Evolutionary conservation across 2,797 vertebrate species (phyloP).

Genomic region (Telmatherina bonti): DNA sequence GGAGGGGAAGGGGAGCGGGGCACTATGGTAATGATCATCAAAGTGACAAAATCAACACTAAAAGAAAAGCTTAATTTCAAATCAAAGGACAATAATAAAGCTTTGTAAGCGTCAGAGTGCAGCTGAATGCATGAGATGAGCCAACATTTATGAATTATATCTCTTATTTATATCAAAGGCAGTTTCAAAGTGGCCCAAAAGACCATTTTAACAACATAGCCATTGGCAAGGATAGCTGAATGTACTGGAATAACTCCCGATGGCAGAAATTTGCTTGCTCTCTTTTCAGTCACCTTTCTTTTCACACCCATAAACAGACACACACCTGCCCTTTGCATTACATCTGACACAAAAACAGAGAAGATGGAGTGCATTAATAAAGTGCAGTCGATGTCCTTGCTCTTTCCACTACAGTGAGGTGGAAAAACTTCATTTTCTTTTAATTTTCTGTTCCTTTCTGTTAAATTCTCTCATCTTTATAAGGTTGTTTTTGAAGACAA

Average conservation of each 20-base stretch:
- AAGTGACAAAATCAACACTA: constrained; percentile 32
- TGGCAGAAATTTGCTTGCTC: constrained; percentile 29
- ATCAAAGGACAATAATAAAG: constrained; percentile 34
- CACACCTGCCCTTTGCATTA: constrained; percentile 48
- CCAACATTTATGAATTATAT: constrained; percentile 22
- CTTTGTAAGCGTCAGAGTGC: constrained; percentile 5
- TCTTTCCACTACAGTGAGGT: constrained; percentile 35
- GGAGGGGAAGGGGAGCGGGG: no score
- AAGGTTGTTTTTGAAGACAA: constrained; percentile 52
- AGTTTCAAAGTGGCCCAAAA: constrained; percentile 14
- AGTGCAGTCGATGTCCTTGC: constrained; percentile 45
- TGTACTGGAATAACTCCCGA: constrained; percentile 30
- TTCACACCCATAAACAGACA: constrained; percentile 14
- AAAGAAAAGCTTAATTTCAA: constrained; percentile 25
- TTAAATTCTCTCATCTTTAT: constrained; percentile 45
- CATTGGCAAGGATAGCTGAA: constrained; percentile 36
- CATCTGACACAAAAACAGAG: constrained; percentile 46
- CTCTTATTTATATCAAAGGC: constrained; percentile 35
- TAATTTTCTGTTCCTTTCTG: constrained; percentile 26
- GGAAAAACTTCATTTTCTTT: constrained; percentile 66
- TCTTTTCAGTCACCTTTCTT: constrained; percentile 29
- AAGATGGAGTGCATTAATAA: constrained; percentile 67
- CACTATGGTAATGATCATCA: constrained; percentile 8
- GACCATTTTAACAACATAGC: constrained; percentile 6
- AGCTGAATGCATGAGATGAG: constrained; percentile 21